Conservation (phyloP, 2,888 invertebrate genomes). For the Chrysolina americana region DNA sequence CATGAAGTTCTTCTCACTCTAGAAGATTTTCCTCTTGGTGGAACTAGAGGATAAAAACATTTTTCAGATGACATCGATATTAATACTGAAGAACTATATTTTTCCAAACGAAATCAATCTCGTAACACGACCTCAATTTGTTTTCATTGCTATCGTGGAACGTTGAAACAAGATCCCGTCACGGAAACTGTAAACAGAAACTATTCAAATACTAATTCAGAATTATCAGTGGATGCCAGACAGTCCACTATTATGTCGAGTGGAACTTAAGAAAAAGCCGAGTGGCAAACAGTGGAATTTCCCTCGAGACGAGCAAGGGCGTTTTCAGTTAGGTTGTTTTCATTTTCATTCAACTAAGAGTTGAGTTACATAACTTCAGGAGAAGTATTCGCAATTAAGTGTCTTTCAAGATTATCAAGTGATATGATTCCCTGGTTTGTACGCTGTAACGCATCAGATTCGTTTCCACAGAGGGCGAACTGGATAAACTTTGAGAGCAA, state of each 20-base stretch:
- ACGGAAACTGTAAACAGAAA: neutral
- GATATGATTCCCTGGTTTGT: neutral
- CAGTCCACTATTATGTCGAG: constrained; percentile 1
- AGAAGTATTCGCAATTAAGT: constrained; percentile 30
- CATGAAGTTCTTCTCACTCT: too few relatives aligned
- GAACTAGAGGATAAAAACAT: too few relatives aligned
- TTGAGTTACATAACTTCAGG: constrained; percentile 22
- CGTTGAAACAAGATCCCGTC: neutral
- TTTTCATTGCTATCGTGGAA: neutral
- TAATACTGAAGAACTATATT: too few relatives aligned
- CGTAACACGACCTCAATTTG: too few relatives aligned
- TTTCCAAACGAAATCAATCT: neutral
- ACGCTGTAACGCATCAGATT: neutral
- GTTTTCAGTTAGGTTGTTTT: constrained; percentile 10
- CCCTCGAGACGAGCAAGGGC: constrained; percentile 3
- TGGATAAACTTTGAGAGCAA: neutral
- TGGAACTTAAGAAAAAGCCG: constrained; percentile 5
- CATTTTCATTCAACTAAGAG: constrained; percentile 21
- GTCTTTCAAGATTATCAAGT: constrained; percentile 25
- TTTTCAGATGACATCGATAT: too few relatives aligned
- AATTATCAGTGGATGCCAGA: constrained; percentile 8
- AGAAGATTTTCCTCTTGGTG: too few relatives aligned
- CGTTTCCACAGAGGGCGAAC: neutral
- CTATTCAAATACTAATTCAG: neutral
- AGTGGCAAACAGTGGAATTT: constrained; percentile 10